A percentile compares a stretch with the other conserved stretches of the same genome.
phyloP scores from a whole-genome alignment of 2,888 invertebrate species.

The Catocala nupta region DNA sequence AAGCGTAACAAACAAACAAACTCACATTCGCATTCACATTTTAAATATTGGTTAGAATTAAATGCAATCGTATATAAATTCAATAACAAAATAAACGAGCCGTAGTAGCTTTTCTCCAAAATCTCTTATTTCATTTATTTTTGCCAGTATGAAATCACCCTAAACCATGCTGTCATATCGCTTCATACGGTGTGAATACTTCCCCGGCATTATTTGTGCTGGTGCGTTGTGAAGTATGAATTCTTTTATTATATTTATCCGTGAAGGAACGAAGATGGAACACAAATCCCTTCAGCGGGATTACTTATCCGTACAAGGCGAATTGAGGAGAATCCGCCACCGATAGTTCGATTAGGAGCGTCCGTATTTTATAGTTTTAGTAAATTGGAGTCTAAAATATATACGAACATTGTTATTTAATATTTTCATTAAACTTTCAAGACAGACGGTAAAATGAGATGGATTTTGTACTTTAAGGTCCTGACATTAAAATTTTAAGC shows the following conservation, averaged over 20 bases:
- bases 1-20: too few relatives aligned
- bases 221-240: slow-evolving; percentile 37
- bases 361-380: slow-evolving; percentile 26
- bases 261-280: slow-evolving; percentile 32
- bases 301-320: slow-evolving; percentile 37
- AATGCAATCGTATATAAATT: too few relatives aligned
- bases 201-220: slow-evolving; percentile 20
- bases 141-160: not conserved
- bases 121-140: too few relatives aligned
- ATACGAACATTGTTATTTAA: slow-evolving; percentile 3
- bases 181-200: not conserved
- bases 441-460: not conserved
- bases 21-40: too few relatives aligned
- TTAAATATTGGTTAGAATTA: too few relatives aligned
- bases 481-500: too few relatives aligned
- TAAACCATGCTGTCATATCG: slow-evolving; percentile 2
- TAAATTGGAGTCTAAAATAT: slow-evolving; percentile 15
- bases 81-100: too few relatives aligned
- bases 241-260: slow-evolving; percentile 51
- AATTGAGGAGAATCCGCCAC: slow-evolving; percentile 34
- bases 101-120: too few relatives aligned
- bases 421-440: slow-evolving; percentile 4
- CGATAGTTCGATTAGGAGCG: slow-evolving; percentile 39
- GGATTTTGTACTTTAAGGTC: too few relatives aligned
- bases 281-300: slow-evolving; percentile 42